Evolutionary conservation across 2,888 invertebrate genomes (phyloP), one percentile per base, ranked within the genome.

Genomic region (Gortyna flavago): DNA sequence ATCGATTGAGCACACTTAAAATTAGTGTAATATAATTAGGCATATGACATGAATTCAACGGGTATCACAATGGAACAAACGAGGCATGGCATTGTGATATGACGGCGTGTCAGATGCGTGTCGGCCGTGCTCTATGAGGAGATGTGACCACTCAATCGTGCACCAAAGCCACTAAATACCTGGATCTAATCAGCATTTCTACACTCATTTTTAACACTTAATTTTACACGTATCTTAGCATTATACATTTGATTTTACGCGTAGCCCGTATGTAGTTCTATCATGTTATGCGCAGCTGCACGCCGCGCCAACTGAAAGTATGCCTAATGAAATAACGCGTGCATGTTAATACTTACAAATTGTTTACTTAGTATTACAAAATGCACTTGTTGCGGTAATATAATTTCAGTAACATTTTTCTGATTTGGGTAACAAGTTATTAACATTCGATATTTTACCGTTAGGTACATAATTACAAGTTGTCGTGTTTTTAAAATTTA

Each of bases 151-250:
- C 95, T 95, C 94, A 93, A 95, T 95, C 94, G 92, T 84, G 87
- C 90, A 86, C 89, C 91, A 90, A 89, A 90, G 84, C 92, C 90
- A 92, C 95, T 96, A 96, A 96, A 96, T 95, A 96, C 96, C 96
- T 96, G 96, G 86, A 94, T 93, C 96, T 95, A 96, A 96, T 96
- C 96, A 96, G 91, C 96, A 96, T 96, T 96, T 93, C 94, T 96
- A 96, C 96, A 96, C 96, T 95, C 91, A 96, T 96, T 96, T 96
- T 96, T 95, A 96, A 96, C 96, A 96, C 95, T 95, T 95, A 94
- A 96, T 96, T 96, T 96, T 95, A 95, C 95, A 96, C 96, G 94
- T 96, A 96, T 96, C 96, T 96, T 94, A 92, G 91, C 94, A 94
- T 96, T 94, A 93, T 93, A 93, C 90, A 92, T 93, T 92, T 90